Evolutionary conservation across 2,888 invertebrate species (phyloP).

Genomic region (Microplitis manilae): DNA sequence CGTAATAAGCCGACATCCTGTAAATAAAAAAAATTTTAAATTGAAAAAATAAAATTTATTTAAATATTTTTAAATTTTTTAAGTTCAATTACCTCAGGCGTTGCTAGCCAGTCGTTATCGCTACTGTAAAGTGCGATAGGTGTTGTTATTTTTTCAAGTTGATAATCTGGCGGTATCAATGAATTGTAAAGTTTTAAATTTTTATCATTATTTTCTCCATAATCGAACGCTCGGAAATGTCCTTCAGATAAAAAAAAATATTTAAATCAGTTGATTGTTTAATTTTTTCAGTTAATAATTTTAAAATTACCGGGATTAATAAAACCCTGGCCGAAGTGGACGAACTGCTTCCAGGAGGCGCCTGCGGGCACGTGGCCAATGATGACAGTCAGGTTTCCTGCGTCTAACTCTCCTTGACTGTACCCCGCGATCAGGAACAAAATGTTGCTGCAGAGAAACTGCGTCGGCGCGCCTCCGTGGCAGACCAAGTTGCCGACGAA

Average conservation of each 20-base stretch:
- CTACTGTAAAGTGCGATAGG: slow-evolving; percentile 66
- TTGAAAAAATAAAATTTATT: neutral
- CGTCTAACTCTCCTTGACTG: slow-evolving; percentile 56
- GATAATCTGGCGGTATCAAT: slow-evolving; percentile 61
- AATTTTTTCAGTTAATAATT: too few species aligned
- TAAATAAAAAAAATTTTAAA: slow-evolving; percentile 28
- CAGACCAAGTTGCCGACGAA: slow-evolving; percentile 65
- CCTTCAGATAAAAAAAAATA: slow-evolving; percentile 50
- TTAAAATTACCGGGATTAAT: slow-evolving; percentile 62
- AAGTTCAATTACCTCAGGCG: slow-evolving; percentile 57
- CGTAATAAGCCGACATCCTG: slow-evolving; percentile 59
- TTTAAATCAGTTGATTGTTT: neutral
- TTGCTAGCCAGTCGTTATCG: slow-evolving; percentile 61
- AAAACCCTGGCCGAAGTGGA: slow-evolving; percentile 67
- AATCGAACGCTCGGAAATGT: slow-evolving; percentile 63
- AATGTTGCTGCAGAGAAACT: slow-evolving; percentile 63
- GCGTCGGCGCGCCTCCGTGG: slow-evolving; percentile 57
- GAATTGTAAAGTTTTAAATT: slow-evolving; percentile 62
- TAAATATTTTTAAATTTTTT: neutral
- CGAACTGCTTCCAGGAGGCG: slow-evolving; percentile 67
- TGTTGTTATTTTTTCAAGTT: slow-evolving; percentile 59
- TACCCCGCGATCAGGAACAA: slow-evolving; percentile 62
- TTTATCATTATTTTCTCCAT: slow-evolving; percentile 55
- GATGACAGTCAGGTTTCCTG: slow-evolving; percentile 62
- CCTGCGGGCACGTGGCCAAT: slow-evolving; percentile 66